Evolutionary conservation across 2,113 vertebrate genomes (phyloP).

Genomic region (Prietella phreatophila): DNA sequence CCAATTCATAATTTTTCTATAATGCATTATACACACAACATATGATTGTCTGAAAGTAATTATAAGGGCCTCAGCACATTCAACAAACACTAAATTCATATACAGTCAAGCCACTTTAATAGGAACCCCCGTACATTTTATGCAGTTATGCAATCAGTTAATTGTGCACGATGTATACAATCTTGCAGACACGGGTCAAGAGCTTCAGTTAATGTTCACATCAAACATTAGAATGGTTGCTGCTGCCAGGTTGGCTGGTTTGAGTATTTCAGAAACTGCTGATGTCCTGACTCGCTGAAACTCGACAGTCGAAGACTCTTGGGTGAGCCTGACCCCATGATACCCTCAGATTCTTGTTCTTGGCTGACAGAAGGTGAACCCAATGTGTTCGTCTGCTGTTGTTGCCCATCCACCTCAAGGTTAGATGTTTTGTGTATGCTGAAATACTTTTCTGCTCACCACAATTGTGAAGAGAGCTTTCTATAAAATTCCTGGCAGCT

Average conservation of each 20-base stretch:
- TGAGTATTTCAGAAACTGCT: background rate
- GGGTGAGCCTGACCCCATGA: too few relatives aligned
- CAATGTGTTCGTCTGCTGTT: too few relatives aligned
- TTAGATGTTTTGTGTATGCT: background rate
- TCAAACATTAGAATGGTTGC: background rate
- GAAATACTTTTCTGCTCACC: background rate
- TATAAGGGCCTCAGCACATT: background rate
- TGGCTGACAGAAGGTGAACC: too few relatives aligned
- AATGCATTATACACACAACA: conserved; percentile 31
- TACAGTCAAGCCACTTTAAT: background rate
- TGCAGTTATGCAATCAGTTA: background rate
- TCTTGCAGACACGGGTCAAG: background rate
- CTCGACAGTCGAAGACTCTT: background rate
- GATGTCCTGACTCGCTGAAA: background rate
- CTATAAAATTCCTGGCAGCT: too few relatives aligned
- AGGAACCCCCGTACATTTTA: background rate
- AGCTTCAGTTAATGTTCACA: background rate
- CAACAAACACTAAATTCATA: background rate
- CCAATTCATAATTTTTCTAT: conserved; percentile 26
- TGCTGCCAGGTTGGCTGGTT: background rate
- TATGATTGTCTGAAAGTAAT: background rate
- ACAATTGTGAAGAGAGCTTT: background rate
- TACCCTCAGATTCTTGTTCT: too few relatives aligned
- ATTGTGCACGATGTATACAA: background rate
- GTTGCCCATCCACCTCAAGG: too few relatives aligned